These are phyloP conservation scores for Nymphalis io DNA, from an alignment of 1,140 invertebrate species.

Conservation along the genomic window DNA sequence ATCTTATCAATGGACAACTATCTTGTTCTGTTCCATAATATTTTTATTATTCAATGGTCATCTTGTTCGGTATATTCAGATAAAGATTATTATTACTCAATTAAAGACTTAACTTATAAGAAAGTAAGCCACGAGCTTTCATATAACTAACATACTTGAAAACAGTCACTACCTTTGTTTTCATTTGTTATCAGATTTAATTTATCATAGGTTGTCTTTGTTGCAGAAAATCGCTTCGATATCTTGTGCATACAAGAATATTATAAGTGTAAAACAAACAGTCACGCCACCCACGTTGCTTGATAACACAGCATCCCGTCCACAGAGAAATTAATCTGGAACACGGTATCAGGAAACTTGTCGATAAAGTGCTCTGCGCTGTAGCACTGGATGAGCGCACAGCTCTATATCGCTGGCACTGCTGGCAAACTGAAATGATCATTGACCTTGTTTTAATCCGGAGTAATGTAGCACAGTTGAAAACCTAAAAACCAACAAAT, in stretches of 20 bases:
- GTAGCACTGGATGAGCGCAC: slow-evolving; percentile 46
- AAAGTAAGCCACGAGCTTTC: neutral
- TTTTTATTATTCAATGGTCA: slow-evolving; percentile 17
- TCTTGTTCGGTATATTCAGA: neutral
- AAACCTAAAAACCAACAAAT: slow-evolving; percentile 12
- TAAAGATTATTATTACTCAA: slow-evolving; percentile 2
- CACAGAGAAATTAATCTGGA: slow-evolving; percentile 73
- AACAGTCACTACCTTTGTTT: slow-evolving; percentile 19
- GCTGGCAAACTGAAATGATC: slow-evolving; percentile 59
- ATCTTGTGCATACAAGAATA: slow-evolving; percentile 76
- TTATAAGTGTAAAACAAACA: slow-evolving; percentile 73
- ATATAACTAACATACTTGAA: neutral
- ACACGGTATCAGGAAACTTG: slow-evolving; percentile 70
- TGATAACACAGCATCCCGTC: slow-evolving; percentile 70
- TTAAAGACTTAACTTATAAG: slow-evolving; percentile 11
- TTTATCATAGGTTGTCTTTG: slow-evolving; percentile 60
- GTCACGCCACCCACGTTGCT: slow-evolving; percentile 62
- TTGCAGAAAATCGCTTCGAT: slow-evolving; percentile 75
- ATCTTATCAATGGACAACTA: slow-evolving; percentile 24
- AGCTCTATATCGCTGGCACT: slow-evolving; percentile 22
- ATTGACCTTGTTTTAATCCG: slow-evolving; percentile 30
- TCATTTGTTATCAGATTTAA: slow-evolving; percentile 42
- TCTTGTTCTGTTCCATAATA: slow-evolving; percentile 20
- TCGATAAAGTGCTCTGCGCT: slow-evolving; percentile 58
- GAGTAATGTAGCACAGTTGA: slow-evolving; percentile 24